Base-by-base conservation (phyloP, 2,113 vertebrate species). In the Leiothrix lutea region DNA sequence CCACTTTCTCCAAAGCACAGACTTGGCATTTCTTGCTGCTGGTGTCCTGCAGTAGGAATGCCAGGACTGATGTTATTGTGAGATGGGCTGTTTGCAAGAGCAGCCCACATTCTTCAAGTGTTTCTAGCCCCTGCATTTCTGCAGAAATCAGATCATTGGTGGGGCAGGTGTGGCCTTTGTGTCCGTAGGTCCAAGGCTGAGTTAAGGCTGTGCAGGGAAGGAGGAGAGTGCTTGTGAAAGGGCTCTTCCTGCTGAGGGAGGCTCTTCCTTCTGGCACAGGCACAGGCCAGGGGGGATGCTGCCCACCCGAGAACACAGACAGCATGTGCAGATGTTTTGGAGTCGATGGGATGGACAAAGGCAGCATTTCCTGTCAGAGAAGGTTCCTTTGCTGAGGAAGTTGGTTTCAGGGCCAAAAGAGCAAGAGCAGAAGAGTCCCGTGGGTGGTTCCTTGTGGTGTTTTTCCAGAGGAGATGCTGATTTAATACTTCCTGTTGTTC, bases 401-500 rank as follows among this genome's bases (percentile, higher is more conserved):
- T 31, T 67, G 51, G 8, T 75, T 72, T 88, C n/a, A 29, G 36
- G 57, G 90, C 88, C 92, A 92, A 70, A 94, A 65, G 50, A 80
- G 38, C 69, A 81, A 94, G 80, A 91, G 45, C 38, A 64, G 31
- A 86, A 54, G 61, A 47, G 66, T 79, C 83, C 48, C 7, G 3
- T 81, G 95, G 70, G 91, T 86, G 71, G 50, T 79, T 94, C 79
- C 50, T 86, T 65, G 84, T 8, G 19, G 53, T 93, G 61, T 82
- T 95, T 94, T 94, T 96, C 72, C 86, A 89, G 88, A 85, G 88
- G 31, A 80, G 65, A 80, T 87, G 58, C 88, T 92, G 97, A 96
- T 91, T 83, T 95, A 96, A 66, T 88, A 20, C 65, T 96, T 97
- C 94, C 92, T 95, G 81, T 94, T 95, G 58, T 91, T 95, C 70